Percentiles rank a stretch among this genome's conserved stretches.
These are phyloP conservation scores for Takifugu rubripes DNA, from an alignment of 2,797 vertebrate species.

Conservation along the genomic window DNA sequence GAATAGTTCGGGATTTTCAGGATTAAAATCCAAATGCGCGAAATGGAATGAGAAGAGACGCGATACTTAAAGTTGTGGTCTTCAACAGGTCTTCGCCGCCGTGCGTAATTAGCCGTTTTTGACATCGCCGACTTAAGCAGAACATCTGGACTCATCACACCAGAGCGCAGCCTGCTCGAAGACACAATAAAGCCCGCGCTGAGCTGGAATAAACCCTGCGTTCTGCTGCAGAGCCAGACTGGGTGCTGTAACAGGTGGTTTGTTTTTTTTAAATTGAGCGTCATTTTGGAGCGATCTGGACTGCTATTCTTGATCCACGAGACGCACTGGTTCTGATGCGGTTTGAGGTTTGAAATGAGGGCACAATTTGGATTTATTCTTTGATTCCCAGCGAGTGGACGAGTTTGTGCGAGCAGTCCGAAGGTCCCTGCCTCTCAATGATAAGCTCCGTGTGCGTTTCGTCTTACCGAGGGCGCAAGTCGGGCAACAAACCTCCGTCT, in stretches of 20 bases:
- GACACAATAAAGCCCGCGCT: background rate
- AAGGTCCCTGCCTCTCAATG: constrained; percentile 80
- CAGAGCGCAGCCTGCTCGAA: background rate
- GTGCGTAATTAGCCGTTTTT: constrained; percentile 19
- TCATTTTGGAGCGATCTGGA: constrained; percentile 18
- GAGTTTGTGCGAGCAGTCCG: constrained; percentile 31
- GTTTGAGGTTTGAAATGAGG: constrained; percentile 38
- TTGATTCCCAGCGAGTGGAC: constrained; percentile 26
- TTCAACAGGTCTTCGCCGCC: background rate
- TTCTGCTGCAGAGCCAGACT: constrained; percentile 4
- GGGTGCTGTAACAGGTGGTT: constrained; percentile 62
- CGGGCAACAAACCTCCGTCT: constrained; percentile 95
- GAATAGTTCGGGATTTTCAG: constrained; percentile 28
- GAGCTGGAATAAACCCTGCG: background rate
- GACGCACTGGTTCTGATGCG: constrained; percentile 1
- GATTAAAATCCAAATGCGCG: constrained; percentile 4
- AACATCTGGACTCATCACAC: no score
- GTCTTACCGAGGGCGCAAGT: constrained; percentile 98
- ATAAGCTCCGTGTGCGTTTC: constrained; percentile 99
- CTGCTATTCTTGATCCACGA: constrained; percentile 14
- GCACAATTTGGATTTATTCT: constrained; percentile 27
- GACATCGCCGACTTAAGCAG: background rate
- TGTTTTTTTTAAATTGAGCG: constrained; percentile 33
- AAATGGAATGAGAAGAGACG: constrained; percentile 6
- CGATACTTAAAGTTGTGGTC: background rate